Base-by-base conservation (phyloP, 2,113 vertebrate species). In the Symphodus melops region DNA sequence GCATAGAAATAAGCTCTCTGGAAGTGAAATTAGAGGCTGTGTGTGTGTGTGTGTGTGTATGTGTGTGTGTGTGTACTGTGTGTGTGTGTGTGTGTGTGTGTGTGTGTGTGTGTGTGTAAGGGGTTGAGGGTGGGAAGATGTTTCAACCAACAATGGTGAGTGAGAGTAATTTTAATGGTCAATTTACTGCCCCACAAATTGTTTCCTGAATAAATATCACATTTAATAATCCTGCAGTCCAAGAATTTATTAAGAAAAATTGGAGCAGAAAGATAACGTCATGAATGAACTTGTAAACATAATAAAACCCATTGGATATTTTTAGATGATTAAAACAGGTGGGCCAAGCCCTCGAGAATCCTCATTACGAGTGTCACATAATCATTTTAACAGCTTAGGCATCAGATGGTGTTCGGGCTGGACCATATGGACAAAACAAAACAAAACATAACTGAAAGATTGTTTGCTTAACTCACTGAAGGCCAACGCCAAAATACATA, bases 1-100 rank as follows among this genome's bases (percentile, higher is more conserved):
- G 73, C 70, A 84, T 72, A 78, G 76, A 87, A 84, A 91, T 86
- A 0, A 68, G 64, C 62, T 73, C 64, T 56, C 53, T 79, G 75
- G 55, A 83, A 75, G 72, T 46, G 39, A 37, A 28, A 46, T 57
- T 72, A 23, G 8, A 56, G 37, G 23, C 10, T 39, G 41, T 13
- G 61, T 55, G 52, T 78, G 21, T 55, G 33, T 20, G 25, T 57
- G 19, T 57, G 17, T 62, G 25, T 17, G 21, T 36, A 41, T 28
- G 54, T 17, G 21, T 37, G 48, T 17, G 56, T 60, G 21, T 41
- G 17, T 71, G 56, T 52, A 39, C n/a, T 36, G 59, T 8, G 52
- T 37, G 23, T 49, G 48, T 17, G 56, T 60, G 21, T 39, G 20
- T 21, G 54, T 52, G 61, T 54, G 52, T 78, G 61, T 55, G 52